These are phyloP conservation scores for Cygnus buccinator DNA, from an alignment of 2,113 vertebrate genomes.

Conservation along the genomic window DNA sequence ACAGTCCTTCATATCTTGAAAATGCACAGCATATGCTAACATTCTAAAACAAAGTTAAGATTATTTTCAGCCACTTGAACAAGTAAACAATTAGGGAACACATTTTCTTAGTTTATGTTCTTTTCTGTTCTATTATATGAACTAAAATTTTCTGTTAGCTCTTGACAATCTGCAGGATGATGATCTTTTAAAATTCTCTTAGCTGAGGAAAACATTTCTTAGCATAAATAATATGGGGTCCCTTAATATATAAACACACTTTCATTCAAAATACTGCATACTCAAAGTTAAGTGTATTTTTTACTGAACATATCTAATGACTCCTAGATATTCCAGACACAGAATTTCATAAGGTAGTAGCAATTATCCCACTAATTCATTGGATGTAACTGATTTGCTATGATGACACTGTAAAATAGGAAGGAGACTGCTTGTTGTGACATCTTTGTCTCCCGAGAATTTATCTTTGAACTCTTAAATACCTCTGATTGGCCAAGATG, in stretches of 20 bases:
- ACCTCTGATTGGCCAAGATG: neutral
- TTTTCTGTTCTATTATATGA: neutral
- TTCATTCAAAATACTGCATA: neutral
- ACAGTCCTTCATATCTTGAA: neutral
- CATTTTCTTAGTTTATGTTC: neutral
- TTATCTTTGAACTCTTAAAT: neutral
- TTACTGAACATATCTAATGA: neutral
- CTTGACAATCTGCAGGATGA: neutral
- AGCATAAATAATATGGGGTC: neutral
- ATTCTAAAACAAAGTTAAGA: neutral
- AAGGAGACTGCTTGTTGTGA: neutral
- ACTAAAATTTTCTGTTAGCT: neutral
- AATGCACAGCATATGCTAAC: neutral
- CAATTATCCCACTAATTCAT: neutral
- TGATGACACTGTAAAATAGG: neutral
- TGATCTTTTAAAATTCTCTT: neutral
- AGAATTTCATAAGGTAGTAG: neutral
- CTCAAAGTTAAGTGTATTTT: neutral
- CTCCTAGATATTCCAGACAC: neutral
- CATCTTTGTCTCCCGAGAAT: neutral
- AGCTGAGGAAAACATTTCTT: neutral
- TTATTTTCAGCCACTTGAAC: neutral
- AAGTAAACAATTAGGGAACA: neutral
- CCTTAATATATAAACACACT: neutral
- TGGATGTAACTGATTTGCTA: neutral